A percentile compares a stretch with the other conserved stretches of the same genome.
These are phyloP conservation scores for Drosophila saltans DNA, from an alignment of 1,140 invertebrate genomes.

Conservation along the genomic window DNA sequence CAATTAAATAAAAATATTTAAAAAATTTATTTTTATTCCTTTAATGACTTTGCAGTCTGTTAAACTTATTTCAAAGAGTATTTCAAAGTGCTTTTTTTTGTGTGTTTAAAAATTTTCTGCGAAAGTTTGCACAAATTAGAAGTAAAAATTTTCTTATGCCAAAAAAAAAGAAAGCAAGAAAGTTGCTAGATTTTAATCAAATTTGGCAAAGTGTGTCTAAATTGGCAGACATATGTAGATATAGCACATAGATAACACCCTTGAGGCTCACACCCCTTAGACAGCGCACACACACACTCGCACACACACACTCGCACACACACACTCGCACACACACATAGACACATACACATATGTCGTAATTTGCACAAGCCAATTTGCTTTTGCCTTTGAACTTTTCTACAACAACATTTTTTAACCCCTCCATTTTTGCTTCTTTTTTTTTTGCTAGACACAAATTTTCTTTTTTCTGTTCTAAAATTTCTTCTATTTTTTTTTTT, in stretches of 20 bases:
- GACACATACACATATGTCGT: constrained; percentile 57
- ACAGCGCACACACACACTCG: neutral
- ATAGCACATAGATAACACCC: constrained; percentile 33
- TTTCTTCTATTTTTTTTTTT: neutral
- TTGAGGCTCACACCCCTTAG: constrained; percentile 24
- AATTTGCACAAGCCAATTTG: constrained; percentile 76
- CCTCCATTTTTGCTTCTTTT: constrained; percentile 39
- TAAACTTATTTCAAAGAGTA: constrained; percentile 1
- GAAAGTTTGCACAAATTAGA: constrained; percentile 66
- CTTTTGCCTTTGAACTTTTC: constrained; percentile 74
- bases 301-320: too few species aligned
- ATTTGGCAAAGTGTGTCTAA: constrained; percentile 78
- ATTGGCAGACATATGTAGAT: constrained; percentile 69
- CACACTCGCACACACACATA: constrained; percentile 13
- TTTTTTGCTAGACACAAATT: constrained; percentile 1
- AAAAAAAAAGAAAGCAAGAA: constrained; percentile 26
- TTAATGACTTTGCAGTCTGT: constrained; percentile 2
- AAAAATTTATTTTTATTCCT: too few species aligned
- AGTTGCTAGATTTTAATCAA: constrained; percentile 73
- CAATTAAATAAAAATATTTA: too few species aligned
- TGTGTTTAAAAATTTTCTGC: constrained; percentile 12
- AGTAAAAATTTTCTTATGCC: constrained; percentile 41
- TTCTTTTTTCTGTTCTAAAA: constrained; percentile 2
- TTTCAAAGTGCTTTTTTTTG: constrained; percentile 11
- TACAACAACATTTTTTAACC: constrained; percentile 65